Base-by-base conservation (phyloP, 2,797 vertebrate genomes). In the Acropternis orthonyx region DNA sequence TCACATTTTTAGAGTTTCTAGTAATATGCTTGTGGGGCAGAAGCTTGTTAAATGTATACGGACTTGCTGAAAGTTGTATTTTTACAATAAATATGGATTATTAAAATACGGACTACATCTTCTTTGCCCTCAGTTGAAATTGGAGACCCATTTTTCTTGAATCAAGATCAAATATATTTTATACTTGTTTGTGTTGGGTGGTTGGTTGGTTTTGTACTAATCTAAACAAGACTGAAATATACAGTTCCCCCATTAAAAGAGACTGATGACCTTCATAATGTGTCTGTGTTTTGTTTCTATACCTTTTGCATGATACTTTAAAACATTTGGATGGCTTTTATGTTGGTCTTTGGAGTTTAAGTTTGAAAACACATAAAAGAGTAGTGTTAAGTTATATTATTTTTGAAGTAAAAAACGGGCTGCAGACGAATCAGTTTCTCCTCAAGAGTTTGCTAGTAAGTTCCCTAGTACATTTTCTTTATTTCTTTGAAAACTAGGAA, bases 261-360 rank as follows among this genome's bases (percentile, higher is more conserved):
- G 96, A 97, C 95, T 98, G 97, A 93, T 97, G 96, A 98, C 97
- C 97, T 94, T 96, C 93, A 96, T 97, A 95, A 97, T 97, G 97
- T 97, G 97, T 98, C 97, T 97, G 98, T 98, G 98, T 98, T 98
- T 98, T 98, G 97, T 98, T 98, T 97, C 95, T 96, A 93, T 97
- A 97, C 51, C 82, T 97, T 96, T 95, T 98, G 97, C 97, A 97
- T 97, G 96, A 84, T 84, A 79, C 66, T 96, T 88, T 87, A 94
- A 96, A 96, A 88, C 34, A 66, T 80, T 93, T 96, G 92, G 78
- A 92, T 91, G 93, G 71, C 89, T 96, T 97, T 91, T 93, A 66
- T 82, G 66, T 97, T 95, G 51, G 92, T 91, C 85, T 69, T 86
- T 96, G 37, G 84, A 93, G 37, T 32, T 91, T 49, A 86, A 88